Percentiles rank a stretch among this genome's conserved stretches.
These are phyloP conservation scores for Anoplius nigerrimus DNA, from an alignment of 2,888 invertebrate genomes.

Conservation along the genomic window DNA sequence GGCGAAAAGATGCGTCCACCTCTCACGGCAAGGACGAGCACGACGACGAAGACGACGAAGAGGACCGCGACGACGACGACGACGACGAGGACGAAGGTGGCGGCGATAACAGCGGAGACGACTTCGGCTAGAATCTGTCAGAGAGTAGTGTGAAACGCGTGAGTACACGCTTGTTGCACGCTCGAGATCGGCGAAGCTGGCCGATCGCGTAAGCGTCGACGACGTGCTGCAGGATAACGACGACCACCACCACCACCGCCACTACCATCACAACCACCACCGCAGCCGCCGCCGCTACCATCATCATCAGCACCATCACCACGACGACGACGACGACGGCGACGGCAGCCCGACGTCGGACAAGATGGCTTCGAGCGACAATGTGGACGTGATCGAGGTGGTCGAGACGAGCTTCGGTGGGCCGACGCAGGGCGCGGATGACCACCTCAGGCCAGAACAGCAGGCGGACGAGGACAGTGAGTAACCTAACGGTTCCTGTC, in stretches of 20 bases:
- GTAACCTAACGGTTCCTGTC: constrained; percentile 59
- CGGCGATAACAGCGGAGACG: not conserved
- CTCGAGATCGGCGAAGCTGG: constrained; percentile 9
- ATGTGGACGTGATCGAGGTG: constrained; percentile 85
- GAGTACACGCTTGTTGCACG: not conserved
- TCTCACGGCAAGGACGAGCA: not conserved
- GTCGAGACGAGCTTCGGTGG: constrained; percentile 80
- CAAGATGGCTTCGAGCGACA: constrained; percentile 90
- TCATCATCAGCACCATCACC: not conserved
- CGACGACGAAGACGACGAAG: not conserved
- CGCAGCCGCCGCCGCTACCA: not conserved
- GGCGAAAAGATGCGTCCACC: constrained; percentile 3
- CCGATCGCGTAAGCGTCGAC: constrained; percentile 2
- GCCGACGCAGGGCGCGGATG: constrained; percentile 65
- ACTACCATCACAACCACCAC: not conserved
- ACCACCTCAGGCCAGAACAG: constrained; percentile 78
- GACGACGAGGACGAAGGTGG: not conserved
- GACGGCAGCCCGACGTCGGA: constrained; percentile 47
- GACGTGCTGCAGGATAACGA: not conserved
- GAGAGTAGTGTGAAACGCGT: not conserved
- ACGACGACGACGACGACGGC: constrained; percentile 10
- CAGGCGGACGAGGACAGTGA: constrained; percentile 79
- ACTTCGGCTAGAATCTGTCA: not conserved
- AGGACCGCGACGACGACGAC: not conserved
- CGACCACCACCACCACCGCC: not conserved